Base-by-base conservation (phyloP, 1,140 invertebrate genomes). In the Caerostris darwini region DNA sequence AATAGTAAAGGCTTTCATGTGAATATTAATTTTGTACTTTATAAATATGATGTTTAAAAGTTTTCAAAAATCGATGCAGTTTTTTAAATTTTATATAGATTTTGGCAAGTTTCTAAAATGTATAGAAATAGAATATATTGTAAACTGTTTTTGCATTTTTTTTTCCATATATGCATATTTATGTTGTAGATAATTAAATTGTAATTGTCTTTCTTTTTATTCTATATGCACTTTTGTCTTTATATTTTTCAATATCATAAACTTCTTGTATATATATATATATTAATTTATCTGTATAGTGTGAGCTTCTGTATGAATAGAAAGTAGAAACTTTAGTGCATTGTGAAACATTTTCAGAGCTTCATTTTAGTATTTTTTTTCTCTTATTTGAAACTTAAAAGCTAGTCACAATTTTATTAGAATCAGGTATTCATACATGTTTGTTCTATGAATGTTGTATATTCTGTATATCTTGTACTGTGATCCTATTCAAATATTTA, bases 351-450 rank as follows among this genome's bases (percentile, higher is more conserved):
- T 77, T 14, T 77, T 77, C 71, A 77, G 71, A 77, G 71, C 71
- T 77, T 77, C 34, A 4, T 50, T 77, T 77, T 77, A 77, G 71
- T 77, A 71, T 77, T 77, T 50, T 77, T 77, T 34, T 77, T 10
- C 50, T 77, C 71, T 12, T 5, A 12, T 34, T 34, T 34, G 34
- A 50, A 77, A 77, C 71, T 77, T 77, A 77, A 77, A 77, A 53
- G 53, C 71, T 77, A 77, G 71, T 77, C 71, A 77, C 34, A 50
- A 50, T 14, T 14, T 3, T 50, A 77, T 50, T 12, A 77, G 14
- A 19, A 53, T 77, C 71, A 77, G 71, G 71, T 77, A 77, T 71
- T 71, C 19, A 50, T 77, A 77, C 50, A 12, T 77, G 71, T 77
- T 53, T 77, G 50, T 77, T 77, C 8, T 77, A 19, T 77, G 6